Evolutionary conservation across 2,888 invertebrate species (phyloP), one percentile per base, ranked within the genome.

Genomic region (Embidobia sp.): DNA sequence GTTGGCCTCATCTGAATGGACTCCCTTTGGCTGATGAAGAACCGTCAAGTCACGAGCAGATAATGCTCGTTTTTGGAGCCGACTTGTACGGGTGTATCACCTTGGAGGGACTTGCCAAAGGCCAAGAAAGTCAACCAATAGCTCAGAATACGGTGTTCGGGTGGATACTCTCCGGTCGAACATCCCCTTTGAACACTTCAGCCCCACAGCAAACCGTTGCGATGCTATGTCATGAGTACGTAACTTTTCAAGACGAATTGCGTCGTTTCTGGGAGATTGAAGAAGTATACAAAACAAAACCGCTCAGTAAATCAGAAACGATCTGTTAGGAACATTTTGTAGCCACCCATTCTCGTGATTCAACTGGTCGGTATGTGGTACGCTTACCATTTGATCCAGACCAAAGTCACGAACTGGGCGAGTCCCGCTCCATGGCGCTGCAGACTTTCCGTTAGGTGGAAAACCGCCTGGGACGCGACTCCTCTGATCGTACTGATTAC

Each of bases 141-240:
- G 49, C 49, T 3, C 49, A 49, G 18, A 49, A 31, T 0, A 3
- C 49, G 4, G 31, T 49, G 1, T 49, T 49, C 22, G 51, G 51
- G 1, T 51, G 51, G 51, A 51, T 51, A n/a, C 22, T 51, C 0
- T 42, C 42, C 4, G 55, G 55, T 0, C 13, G 11, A 11, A 37
- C 22, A 0, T 10, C 26, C 3, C 1, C 35, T 2, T 3, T 22
- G 1, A 19, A 33, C 2, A 16, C 35, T 1, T n/a, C n/a, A n/a
- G n/a, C n/a, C n/a, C n/a, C n/a, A n/a, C n/a, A n/a, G n/a, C n/a
- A n/a, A n/a, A n/a, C n/a, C n/a, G n/a, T n/a, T n/a, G 29, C 51
- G 0, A 18, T 51, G 22, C 7, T 33, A 4, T 51, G 51, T 10
- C 33, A 35, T 8, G 51, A 35, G 1, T 11, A 7, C 3, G 3